A percentile compares a stretch with the other conserved stretches of the same genome.
These are phyloP conservation scores for Callionymus lyra DNA, from an alignment of 2,113 vertebrate species.

Conservation along the genomic window DNA sequence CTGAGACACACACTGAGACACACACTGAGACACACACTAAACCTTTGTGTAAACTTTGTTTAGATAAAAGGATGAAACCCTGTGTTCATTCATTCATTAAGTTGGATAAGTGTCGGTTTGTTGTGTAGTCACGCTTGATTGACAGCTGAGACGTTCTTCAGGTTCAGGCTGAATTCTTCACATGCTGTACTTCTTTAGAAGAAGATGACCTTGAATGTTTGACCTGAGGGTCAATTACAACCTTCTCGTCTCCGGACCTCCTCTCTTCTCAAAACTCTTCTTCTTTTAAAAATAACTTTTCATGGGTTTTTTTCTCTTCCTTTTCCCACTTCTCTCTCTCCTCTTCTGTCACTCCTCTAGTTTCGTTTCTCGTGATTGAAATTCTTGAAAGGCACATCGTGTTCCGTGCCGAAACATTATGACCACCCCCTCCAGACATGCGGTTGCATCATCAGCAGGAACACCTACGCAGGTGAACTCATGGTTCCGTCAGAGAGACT, in stretches of 20 bases:
- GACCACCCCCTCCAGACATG: too few species aligned
- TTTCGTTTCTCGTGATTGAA: too few species aligned
- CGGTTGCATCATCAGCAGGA: too few species aligned
- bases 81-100: neutral
- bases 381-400: too few species aligned
- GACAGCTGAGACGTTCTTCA: conserved; percentile 4
- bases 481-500: too few species aligned
- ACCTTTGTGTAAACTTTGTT: neutral
- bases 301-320: neutral
- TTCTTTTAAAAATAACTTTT: conserved; percentile 6
- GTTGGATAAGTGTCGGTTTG: neutral
- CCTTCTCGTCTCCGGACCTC: too few species aligned
- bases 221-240: conserved; percentile 27
- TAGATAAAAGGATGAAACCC: neutral
- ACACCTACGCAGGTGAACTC: too few species aligned
- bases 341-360: neutral
- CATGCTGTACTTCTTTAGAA: conserved; percentile 26
- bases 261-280: too few species aligned
- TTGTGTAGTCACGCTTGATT: conserved; percentile 3
- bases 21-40: neutral
- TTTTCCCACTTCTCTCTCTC: too few species aligned
- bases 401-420: too few species aligned
- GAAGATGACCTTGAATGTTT: conserved; percentile 22
- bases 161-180: conserved; percentile 30
- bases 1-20: too few species aligned